Evolutionary conservation across 2,113 vertebrate genomes (phyloP).

Genomic region (Beaufortia kweichowensis): DNA sequence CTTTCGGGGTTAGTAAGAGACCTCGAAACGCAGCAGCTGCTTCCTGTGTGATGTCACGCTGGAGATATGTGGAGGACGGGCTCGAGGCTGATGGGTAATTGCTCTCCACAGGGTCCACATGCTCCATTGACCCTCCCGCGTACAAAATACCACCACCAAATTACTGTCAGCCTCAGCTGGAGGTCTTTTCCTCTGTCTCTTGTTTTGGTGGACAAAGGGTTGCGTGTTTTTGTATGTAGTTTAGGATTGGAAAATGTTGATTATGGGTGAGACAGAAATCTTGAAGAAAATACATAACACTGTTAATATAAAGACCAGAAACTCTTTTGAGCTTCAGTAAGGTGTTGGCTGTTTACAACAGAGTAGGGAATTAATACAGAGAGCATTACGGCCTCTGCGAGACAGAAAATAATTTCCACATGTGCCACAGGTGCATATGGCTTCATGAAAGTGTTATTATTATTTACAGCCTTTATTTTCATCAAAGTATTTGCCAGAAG

Average conservation of each 20-base stretch:
- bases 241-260: too few relatives aligned
- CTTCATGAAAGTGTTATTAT: constrained; percentile 25
- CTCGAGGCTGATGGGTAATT: constrained; percentile 61
- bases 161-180: constrained; percentile 28
- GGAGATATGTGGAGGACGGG: constrained; percentile 62
- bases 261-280: too few relatives aligned
- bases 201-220: background rate
- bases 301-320: too few relatives aligned
- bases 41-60: constrained; percentile 75
- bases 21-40: constrained; percentile 71
- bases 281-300: too few relatives aligned
- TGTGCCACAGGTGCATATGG: constrained; percentile 31
- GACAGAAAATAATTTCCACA: background rate
- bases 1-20: constrained; percentile 55
- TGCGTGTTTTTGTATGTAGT: background rate
- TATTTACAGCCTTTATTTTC: constrained; percentile 39
- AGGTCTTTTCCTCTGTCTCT: background rate
- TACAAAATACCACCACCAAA: constrained; percentile 22
- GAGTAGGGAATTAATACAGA: constrained; percentile 28
- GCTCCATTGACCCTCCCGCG: constrained; percentile 43
- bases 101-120: constrained; percentile 58
- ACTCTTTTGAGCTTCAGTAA: too few relatives aligned
- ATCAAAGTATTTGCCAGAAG: constrained; percentile 21
- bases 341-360: background rate
- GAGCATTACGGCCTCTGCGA: constrained; percentile 2